These are phyloP conservation scores for Eremobia ochroleuca DNA, from an alignment of 2,888 invertebrate species.

Conservation along the genomic window DNA sequence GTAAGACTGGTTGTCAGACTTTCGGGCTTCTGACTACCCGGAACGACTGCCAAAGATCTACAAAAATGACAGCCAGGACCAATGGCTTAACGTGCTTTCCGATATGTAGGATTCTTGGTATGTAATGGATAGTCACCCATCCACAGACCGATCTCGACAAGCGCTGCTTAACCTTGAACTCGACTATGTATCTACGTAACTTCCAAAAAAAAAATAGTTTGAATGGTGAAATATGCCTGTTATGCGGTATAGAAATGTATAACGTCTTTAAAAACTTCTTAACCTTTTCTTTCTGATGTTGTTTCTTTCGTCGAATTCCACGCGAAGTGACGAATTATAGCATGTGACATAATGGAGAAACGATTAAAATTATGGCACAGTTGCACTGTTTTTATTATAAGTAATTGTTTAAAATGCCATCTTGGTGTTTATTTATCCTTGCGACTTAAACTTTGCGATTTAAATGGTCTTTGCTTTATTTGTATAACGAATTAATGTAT, in stretches of 20 bases:
- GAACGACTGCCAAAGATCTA: not conserved
- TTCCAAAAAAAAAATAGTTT: too few species aligned
- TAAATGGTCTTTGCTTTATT: conserved; percentile 3
- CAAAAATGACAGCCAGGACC: not conserved
- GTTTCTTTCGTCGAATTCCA: not conserved
- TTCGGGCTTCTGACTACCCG: not conserved
- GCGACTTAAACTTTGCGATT: not conserved
- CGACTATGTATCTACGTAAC: not conserved
- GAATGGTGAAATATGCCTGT: not conserved
- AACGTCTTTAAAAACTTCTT: not conserved
- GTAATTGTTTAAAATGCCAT: conserved; percentile 2
- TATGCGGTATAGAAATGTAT: not conserved
- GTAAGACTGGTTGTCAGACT: not conserved
- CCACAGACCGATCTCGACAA: not conserved
- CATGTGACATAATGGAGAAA: conserved; percentile 10
- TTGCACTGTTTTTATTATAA: not conserved
- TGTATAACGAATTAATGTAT: conserved; percentile 18
- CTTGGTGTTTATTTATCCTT: not conserved
- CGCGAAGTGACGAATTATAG: not conserved
- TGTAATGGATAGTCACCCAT: not conserved
- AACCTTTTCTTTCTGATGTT: not conserved
- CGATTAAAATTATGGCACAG: conserved; percentile 3
- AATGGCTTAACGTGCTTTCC: not conserved
- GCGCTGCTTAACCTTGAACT: not conserved
- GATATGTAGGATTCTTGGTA: not conserved